These are phyloP conservation scores for Garrulus glandarius DNA, from an alignment of 2,797 vertebrate species.

Conservation along the genomic window DNA sequence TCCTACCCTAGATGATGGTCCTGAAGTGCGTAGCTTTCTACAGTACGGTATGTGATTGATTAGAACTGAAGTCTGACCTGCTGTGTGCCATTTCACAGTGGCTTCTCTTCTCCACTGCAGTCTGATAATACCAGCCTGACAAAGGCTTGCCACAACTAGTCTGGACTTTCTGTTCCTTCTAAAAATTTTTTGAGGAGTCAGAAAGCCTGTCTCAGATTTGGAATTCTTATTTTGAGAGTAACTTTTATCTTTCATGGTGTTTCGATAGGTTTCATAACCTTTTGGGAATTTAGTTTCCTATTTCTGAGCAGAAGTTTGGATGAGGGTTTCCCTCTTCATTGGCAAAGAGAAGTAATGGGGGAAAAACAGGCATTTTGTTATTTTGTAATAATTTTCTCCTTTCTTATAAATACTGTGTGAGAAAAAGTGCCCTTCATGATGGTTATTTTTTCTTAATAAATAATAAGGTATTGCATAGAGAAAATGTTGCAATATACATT, in stretches of 20 bases:
- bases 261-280: not conserved
- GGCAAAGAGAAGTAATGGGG: rapidly evolving
- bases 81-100: not conserved
- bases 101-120: not conserved
- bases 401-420: not conserved
- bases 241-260: not conserved
- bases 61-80: not conserved
- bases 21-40: not conserved
- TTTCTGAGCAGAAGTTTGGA: not conserved
- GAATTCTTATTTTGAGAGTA: not conserved
- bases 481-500: not conserved
- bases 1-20: not conserved
- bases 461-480: not conserved
- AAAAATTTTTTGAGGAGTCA: not conserved
- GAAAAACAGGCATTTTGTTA: rapidly evolving
- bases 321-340: not conserved
- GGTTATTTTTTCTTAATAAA: not conserved
- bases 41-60: not conserved
- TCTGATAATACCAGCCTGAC: not conserved
- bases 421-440: not conserved
- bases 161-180: not conserved
- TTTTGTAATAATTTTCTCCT: not conserved
- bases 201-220: not conserved
- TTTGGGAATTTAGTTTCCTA: not conserved
- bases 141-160: not conserved